Base-by-base conservation (phyloP, 1,140 invertebrate genomes). In the Drosophila fuyamai region DNA sequence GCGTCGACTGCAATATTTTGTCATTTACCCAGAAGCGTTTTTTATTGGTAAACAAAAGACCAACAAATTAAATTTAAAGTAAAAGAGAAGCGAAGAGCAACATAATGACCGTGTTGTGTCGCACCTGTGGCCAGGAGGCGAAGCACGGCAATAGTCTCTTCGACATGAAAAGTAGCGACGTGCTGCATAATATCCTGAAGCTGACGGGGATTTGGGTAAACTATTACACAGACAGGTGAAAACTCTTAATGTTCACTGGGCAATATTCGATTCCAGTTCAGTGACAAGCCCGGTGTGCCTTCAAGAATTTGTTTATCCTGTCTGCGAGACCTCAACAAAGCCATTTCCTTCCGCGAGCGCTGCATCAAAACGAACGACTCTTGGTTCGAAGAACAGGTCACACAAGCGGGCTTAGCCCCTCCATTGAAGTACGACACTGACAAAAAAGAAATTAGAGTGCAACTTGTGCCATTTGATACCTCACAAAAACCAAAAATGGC, bases 231-330 rank as follows among this genome's bases (percentile, higher is more conserved):
- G 10, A 10, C 4, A 16, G 3, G 14, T 5, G 0, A 5, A 10
- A 18, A 44, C 7, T 41, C 2, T 7, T 41, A 14, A 14, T 41
- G 16, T 1, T 4, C 16, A n/a, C 3, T 9, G 3, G 12, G 23
- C 13, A 0, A 13, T 6, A 0, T 46, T 29, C 5, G 1, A 9
- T 76, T 68, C 5, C 12, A 77, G 75, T 29, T 78, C 5, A 62
- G 44, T 12, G 6, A 47, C 2, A 5, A 43, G 0, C 6, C 8
- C 1, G 47, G 41, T 13, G 46, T 61, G n/a, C 80, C 80, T 1
- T 10, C n/a, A 5, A 32, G 29, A 8, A 83, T 83, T 40, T 83
- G 80, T 4, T 9, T 40, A 0, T 47, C 48, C 7, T 83, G 80
- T n/a, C 10, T 51, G 35, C 27, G 55, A 12, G 29, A 81, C 4